Conservation (phyloP, 2,888 invertebrate species). For the Apeira syringaria region DNA sequence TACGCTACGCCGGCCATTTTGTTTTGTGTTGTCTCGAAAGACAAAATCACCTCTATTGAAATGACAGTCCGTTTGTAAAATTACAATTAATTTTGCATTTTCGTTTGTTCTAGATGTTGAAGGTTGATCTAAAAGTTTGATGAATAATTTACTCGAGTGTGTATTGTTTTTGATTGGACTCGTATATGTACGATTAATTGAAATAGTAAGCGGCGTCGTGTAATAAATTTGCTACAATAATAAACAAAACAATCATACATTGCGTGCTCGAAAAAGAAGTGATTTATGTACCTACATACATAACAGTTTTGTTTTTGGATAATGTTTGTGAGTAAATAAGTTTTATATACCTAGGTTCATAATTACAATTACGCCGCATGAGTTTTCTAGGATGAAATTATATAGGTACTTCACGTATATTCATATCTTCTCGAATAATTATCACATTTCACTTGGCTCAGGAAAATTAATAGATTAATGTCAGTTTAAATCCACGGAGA, state of each 20-base stretch:
- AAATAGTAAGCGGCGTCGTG: constrained; percentile 18
- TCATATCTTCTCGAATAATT: neutral
- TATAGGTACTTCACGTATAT: no score
- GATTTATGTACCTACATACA: neutral
- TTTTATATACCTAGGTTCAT: no score
- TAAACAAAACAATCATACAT: constrained; percentile 15
- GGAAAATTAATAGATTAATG: neutral
- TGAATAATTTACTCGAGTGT: constrained; percentile 1
- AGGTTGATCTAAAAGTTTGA: constrained; percentile 2
- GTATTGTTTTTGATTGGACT: constrained; percentile 15
- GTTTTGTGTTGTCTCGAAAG: constrained; percentile 53
- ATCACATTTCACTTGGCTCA: neutral
- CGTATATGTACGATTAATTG: constrained; percentile 14
- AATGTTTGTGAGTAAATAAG: constrained; percentile 20
- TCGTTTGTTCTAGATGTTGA: constrained; percentile 10
- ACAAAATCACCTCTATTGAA: constrained; percentile 30
- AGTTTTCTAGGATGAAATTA: no score
- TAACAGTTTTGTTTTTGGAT: neutral
- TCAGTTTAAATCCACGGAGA: no score
- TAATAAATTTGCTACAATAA: constrained; percentile 4
- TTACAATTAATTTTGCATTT: constrained; percentile 34
- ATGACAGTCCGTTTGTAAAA: constrained; percentile 59
- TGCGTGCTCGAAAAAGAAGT: no score
- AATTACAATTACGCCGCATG: no score
- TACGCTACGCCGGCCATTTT: constrained; percentile 74